Percentiles rank a stretch among this genome's conserved stretches.
These are phyloP conservation scores for Phenganax stokvisi DNA, from an alignment of 92 coral and sea anemone genomes.

Conservation along the genomic window DNA sequence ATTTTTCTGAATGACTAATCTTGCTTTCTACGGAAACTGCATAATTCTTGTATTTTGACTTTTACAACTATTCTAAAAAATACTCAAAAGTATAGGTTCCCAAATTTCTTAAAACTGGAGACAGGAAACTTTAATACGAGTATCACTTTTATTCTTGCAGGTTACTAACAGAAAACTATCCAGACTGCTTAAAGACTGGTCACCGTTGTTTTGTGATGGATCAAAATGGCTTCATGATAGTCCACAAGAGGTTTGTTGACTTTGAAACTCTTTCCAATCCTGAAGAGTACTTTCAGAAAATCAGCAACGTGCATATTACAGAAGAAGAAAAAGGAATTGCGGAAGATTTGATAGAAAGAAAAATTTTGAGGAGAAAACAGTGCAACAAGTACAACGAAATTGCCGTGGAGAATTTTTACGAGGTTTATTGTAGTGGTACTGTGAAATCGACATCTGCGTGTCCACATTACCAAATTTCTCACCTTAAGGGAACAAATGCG, in stretches of 20 bases:
- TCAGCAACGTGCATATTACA: conserved; percentile 53
- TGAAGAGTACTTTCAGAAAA: not conserved
- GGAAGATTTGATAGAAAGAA: conserved; percentile 43
- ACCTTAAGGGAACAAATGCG: conserved; percentile 37
- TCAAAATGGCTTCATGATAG: conserved; percentile 57
- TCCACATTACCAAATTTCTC: conserved; percentile 43
- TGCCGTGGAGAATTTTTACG: conserved; percentile 57
- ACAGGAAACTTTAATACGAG: not conserved
- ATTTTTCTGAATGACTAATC: too few species aligned
- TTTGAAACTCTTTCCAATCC: conserved; percentile 29
- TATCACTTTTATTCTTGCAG: conserved; percentile 23
- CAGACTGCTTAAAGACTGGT: conserved; percentile 41
- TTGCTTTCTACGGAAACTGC: too few species aligned
- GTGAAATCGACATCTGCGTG: conserved; percentile 18
- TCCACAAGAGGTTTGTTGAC: conserved; percentile 59
- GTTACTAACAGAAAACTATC: conserved; percentile 46
- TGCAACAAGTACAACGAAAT: conserved; percentile 57
- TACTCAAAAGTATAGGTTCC: too few species aligned
- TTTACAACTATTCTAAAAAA: too few species aligned
- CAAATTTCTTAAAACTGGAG: not conserved
- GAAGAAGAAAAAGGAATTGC: conserved; percentile 56
- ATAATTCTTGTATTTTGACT: too few species aligned
- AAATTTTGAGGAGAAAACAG: conserved; percentile 44
- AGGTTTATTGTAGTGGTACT: conserved; percentile 53
- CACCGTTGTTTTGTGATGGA: conserved; percentile 58